Evolutionary conservation across 2,113 vertebrate genomes (phyloP), one percentile per base, ranked within the genome.

Genomic region (Oxyruncus cristatus): DNA sequence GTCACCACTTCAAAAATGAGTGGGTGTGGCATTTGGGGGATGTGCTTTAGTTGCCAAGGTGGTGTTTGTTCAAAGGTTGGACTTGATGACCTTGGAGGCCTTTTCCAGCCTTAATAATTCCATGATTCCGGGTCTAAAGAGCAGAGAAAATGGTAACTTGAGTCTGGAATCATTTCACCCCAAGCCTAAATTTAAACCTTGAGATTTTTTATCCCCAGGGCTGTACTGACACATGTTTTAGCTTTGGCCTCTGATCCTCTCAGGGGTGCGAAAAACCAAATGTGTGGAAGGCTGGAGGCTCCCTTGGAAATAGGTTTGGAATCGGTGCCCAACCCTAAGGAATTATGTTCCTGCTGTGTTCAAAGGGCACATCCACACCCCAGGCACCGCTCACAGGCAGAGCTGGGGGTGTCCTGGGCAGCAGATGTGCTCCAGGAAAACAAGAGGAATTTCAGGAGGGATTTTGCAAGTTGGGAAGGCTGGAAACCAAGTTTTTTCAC

Each of bases 401-500:
- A 26, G 22, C 6, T 17, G 44, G 24, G 46, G 18, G 7, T 21
- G 0, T 39, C 19, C 30, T 21, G 53, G 9, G 56, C 35, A 12
- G 21, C 8, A 39, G 39, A 9, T 59, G 71, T 0, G 8, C 68
- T 52, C 59, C 39, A 23, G 28, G 53, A 33, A 15, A 10, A 0
- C n/a, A 12, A 39, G 6, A 44, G 88, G 62, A 32, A 1, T 30
- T 71, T 49, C 67, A 47, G 44, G 71, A 65, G n/a, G 19, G 23
- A 5, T 41, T 46, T 3, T 30, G 56, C 33, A 35, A 27, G 14
- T 12, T 18, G 44, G 62, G 76, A 62, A 39, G 24, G 8, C 6
- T 12, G 5, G 1, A 35, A 37, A 66, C 0, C 0, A 12, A 22
- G 12, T 6, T 35, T 46, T 41, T 62, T 32, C 42, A 4, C 3